phyloP scores from a whole-genome alignment of 2,113 vertebrate genomes.

The Lichenostomus cassidix region DNA sequence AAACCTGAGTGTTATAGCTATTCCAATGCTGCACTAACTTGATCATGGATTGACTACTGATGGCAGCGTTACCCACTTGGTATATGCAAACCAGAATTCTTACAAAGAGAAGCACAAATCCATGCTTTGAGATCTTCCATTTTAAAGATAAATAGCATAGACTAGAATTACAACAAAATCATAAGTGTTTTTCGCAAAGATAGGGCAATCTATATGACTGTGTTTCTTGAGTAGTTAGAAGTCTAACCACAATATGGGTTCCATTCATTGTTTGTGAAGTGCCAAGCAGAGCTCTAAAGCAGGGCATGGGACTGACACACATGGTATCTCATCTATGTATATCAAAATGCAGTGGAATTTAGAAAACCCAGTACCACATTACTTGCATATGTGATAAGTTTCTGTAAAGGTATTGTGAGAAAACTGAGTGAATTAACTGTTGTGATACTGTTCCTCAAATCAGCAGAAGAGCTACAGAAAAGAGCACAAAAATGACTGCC shows the following conservation, averaged over 20 bases:
- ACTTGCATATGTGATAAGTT: rapidly evolving
- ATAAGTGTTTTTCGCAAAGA: not conserved
- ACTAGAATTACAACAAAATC: not conserved
- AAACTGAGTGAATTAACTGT: not conserved
- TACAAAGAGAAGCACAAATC: not conserved
- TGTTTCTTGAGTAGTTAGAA: not conserved
- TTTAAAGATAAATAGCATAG: not conserved
- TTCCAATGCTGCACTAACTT: not conserved
- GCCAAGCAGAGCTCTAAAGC: not conserved
- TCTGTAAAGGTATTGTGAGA: not conserved
- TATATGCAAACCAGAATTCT: not conserved
- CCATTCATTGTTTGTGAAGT: not conserved
- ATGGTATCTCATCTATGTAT: not conserved
- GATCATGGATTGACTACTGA: not conserved
- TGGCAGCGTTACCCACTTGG: not conserved
- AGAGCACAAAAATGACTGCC: not conserved
- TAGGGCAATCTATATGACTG: not conserved
- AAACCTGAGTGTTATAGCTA: not conserved
- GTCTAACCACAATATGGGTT: not conserved
- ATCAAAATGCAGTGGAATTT: not conserved
- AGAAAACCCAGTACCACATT: not conserved
- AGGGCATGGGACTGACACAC: not conserved
- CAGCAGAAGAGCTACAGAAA: not conserved
- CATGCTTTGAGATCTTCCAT: not conserved
- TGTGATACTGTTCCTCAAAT: not conserved